Conservation (phyloP, 2,113 vertebrate genomes). For the Aegotheles bennettii region DNA sequence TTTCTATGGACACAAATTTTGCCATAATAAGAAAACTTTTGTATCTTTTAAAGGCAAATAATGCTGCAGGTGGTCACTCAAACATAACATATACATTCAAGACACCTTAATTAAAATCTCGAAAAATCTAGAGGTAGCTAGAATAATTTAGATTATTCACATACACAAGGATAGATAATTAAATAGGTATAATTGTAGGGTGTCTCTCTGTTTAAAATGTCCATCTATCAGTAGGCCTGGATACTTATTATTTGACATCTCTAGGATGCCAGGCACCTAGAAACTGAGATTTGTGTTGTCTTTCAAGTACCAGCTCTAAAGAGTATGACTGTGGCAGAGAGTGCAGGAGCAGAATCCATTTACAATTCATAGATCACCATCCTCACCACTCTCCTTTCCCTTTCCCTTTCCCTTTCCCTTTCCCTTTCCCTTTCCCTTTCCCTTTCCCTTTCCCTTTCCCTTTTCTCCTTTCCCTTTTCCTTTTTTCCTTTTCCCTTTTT, state of each 20-base stretch:
- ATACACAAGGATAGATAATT: neutral
- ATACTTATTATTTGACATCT: neutral
- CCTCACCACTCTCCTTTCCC: accelerated
- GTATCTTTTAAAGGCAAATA: neutral
- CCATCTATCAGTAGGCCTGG: neutral
- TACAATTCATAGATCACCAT: neutral
- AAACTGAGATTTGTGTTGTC: neutral
- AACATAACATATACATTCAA: neutral
- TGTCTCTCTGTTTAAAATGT: neutral
- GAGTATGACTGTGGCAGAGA: neutral
- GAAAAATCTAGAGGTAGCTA: neutral
- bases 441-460: too few relatives aligned
- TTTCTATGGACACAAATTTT: neutral
- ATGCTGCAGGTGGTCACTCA: neutral
- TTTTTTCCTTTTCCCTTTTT: too few relatives aligned
- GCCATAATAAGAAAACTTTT: neutral
- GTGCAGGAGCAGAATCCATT: neutral
- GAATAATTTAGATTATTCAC: neutral
- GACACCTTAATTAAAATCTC: neutral
- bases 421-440: neutral
- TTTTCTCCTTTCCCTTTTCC: neutral
- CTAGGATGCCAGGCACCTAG: neutral
- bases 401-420: neutral
- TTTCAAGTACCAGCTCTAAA: neutral
- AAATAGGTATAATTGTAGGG: neutral